Base-by-base conservation (phyloP, 2,797 vertebrate species). In the Sebastes minor region DNA sequence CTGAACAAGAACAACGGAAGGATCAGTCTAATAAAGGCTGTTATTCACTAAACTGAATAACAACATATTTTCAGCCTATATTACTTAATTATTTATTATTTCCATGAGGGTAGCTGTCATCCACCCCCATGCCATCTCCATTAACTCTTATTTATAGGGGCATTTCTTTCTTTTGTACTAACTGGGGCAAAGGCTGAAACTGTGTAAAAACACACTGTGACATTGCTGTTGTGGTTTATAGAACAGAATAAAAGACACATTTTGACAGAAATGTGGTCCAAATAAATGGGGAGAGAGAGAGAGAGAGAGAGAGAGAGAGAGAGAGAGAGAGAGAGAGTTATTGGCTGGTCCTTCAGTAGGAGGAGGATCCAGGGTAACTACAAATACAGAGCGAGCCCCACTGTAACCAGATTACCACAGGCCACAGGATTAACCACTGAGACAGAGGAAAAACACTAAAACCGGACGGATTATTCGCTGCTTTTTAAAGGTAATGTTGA, bases 401-500 rank as follows among this genome's bases (percentile, higher is more conserved):
- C 0, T 1, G 14, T 1, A 53, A 28, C 0, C 0, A 18, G 79
- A 79, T 84, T 83, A 90, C 3, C 11, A 9, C 1, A 23, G 2
- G 62, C 7, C 1, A 4, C 8, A 22, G 38, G 46, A 68, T 52
- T 64, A 61, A 5, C 42, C 1, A 14, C 20, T 0, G 2, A 18
- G 0, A 14, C 1, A 6, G 12, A n/a, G 8, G 22, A 5, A 10
- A 1, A 1, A 3, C 18, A 22, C 13, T 3, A 56, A 30, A 66
- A 10, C 8, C 1, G 27, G 70, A 79, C 73, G 75, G 75, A 88
- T 0, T 68, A 7, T 22, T 71, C 3, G 0, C 6, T n/a, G 9
- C 8, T 20, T 60, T 18, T 52, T 28, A 83, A 69, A 91, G 92
- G 92, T 94, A 90, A 81, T 22, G 1, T 23, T 6, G 8, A 6